Base-by-base conservation (phyloP, 2,797 vertebrate genomes). In the Gymnoscopelus braueri region DNA sequence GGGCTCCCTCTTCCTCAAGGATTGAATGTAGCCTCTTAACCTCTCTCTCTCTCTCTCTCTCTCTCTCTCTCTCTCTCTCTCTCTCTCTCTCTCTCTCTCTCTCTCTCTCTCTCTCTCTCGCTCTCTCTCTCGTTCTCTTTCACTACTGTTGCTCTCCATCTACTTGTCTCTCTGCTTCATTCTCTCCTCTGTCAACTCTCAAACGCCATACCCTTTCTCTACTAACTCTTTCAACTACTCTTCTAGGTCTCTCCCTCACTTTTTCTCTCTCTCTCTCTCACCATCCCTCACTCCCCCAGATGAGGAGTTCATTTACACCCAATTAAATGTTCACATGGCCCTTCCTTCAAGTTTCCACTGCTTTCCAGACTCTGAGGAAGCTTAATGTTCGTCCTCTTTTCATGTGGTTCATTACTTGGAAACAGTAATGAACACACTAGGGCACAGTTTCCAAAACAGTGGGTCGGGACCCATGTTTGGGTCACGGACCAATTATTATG, bases 11-110 rank as follows among this genome's bases (percentile, higher is more conserved):
- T 82, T 78, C 82, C 81, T 74, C 61, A 10, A 83, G 80, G 79
- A 71, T 73, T 83, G 78, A 86, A 51, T 55, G 77, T 65, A 79
- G 85, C 87, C 86, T 71, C 73, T 56, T 65, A 79, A 84, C 87
- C 86, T 71, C 73, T 56, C 26, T 77, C 47, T 50, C 44, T 51
- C 44, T 35, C 39, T 15, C 39, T 4, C 64, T 56, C 56, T 29
- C 51, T 63, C 74, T 58, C 52, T 53, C 64, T 48, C 60, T 71
- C 56, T 57, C 55, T 47, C 50, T 65, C 66, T 26, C 65, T 71
- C 66, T 49, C 63, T 63, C n/a, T 1, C 65, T 69, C 58, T 63
- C 64, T 60, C 19, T 62, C 24, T 63, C 6, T 51, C 39, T 56
- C 44, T 64, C 5, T 39, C 6, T 39, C 35, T 39, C 35, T 39